Evolutionary conservation across 2,888 invertebrate species (phyloP), one percentile per base, ranked within the genome.

Genomic region (Falcaria lacertinaria): DNA sequence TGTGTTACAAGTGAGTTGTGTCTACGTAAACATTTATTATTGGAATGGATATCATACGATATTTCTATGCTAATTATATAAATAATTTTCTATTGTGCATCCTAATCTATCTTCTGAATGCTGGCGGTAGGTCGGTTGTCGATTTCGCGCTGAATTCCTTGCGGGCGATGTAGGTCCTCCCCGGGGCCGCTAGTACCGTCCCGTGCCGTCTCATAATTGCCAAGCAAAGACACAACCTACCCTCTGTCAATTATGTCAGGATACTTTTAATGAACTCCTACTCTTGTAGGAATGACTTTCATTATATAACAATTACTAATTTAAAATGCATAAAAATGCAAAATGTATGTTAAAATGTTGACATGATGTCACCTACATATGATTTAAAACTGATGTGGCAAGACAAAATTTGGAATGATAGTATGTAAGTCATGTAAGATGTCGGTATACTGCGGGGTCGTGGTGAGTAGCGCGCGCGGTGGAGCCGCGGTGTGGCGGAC

Each of bases 381-480:
- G n/a, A n/a, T n/a, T n/a, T n/a, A n/a, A n/a, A n/a, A n/a, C n/a
- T n/a, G n/a, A n/a, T n/a, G n/a, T n/a, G n/a, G n/a, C n/a, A n/a
- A n/a, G n/a, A 22, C 7, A 7, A 22, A 5, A 22, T 1, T 6
- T 22, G 7, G 22, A 22, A 6, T 28, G 11, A 28, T 28, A 28
- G 28, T 3, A 11, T 28, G 11, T 11, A 11, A 28, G 11, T 2
- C 55, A 47, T 48, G 49, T 50, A 45, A 51, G 55, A 52, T 53
- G 55, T 57, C 48, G 57, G 52, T 28, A 11, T 28, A 28, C 11
- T 28, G 11, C 11, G 11, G 28, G 28, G 28, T 11, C 60, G 60
- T 67, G 68, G 64, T 64, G 70, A 63, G 49, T 52, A 47, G 44
- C 52, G 54, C 45, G 48, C 52, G 52, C 53, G 49, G 58, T 41